These are phyloP conservation scores for Drosophila sulfurigaster DNA, from an alignment of 1,140 invertebrate genomes.

Conservation along the genomic window DNA sequence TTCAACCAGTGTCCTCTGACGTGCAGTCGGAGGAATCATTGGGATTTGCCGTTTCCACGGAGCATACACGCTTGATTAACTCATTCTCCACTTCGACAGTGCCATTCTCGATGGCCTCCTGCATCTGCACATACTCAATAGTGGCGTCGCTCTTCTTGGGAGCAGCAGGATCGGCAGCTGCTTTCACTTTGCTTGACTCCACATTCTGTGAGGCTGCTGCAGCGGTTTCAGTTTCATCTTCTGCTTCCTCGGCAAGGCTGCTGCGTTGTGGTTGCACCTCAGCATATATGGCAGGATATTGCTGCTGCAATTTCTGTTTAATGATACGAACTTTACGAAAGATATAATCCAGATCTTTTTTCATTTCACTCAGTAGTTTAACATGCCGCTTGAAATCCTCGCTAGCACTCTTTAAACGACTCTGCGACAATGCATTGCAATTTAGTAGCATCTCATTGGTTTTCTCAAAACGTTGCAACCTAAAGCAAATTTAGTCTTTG, in stretches of 20 bases:
- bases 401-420: conserved; percentile 91
- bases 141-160: conserved; percentile 65
- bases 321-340: conserved; percentile 90
- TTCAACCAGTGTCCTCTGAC: conserved; percentile 79
- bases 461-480: conserved; percentile 97
- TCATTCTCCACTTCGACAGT: conserved; percentile 80
- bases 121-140: conserved; percentile 84
- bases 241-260: conserved; percentile 87
- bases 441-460: conserved; percentile 99
- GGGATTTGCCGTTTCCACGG: conserved; percentile 80
- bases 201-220: conserved; percentile 23
- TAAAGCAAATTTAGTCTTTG: conserved; percentile 79
- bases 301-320: conserved; percentile 92
- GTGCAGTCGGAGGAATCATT: conserved; percentile 84
- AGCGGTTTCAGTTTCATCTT: conserved; percentile 86
- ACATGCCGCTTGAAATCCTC: conserved; percentile 96
- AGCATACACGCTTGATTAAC: conserved; percentile 78
- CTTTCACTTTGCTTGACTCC: conserved; percentile 33
- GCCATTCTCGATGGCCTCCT: conserved; percentile 81
- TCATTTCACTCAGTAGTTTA: conserved; percentile 90
- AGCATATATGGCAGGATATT: conserved; percentile 94
- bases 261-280: conserved; percentile 86
- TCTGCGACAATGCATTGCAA: conserved; percentile 94
- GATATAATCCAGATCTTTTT: conserved; percentile 89
- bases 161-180: conserved; percentile 32